phyloP scores from a whole-genome alignment of 2,113 vertebrate species.

The Otus sunia region DNA sequence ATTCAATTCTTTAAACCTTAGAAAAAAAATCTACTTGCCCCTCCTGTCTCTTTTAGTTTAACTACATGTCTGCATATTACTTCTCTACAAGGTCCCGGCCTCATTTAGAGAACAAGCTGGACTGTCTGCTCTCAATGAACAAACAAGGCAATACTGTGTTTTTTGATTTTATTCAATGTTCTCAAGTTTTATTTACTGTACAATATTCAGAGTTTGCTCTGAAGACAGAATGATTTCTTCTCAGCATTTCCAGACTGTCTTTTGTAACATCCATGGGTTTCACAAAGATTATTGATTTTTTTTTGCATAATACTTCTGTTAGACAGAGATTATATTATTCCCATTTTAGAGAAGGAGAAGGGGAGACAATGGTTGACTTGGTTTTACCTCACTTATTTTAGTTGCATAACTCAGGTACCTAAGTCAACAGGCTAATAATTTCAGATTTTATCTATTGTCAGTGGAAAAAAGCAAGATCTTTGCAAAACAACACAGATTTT shows the following conservation, averaged over 20 bases:
- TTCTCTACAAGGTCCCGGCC: not conserved
- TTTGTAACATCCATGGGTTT: not conserved
- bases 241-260: not conserved
- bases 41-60: not conserved
- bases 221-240: conserved; percentile 4
- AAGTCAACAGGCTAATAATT: not conserved
- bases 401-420: not conserved
- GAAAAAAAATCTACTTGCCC: not conserved
- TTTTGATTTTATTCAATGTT: not conserved
- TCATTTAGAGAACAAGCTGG: not conserved
- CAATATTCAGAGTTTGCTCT: not conserved
- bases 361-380: not conserved
- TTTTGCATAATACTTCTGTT: not conserved
- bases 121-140: not conserved
- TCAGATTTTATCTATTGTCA: not conserved
- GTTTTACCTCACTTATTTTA: not conserved
- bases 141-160: not conserved
- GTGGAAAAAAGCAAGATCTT: not conserved
- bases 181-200: not conserved
- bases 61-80: not conserved
- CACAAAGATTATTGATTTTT: not conserved
- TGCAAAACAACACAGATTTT: not conserved
- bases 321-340: not conserved
- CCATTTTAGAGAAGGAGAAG: not conserved
- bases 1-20: not conserved